Conservation (phyloP, 2,888 invertebrate species). For the Drosophila longiperda region DNA sequence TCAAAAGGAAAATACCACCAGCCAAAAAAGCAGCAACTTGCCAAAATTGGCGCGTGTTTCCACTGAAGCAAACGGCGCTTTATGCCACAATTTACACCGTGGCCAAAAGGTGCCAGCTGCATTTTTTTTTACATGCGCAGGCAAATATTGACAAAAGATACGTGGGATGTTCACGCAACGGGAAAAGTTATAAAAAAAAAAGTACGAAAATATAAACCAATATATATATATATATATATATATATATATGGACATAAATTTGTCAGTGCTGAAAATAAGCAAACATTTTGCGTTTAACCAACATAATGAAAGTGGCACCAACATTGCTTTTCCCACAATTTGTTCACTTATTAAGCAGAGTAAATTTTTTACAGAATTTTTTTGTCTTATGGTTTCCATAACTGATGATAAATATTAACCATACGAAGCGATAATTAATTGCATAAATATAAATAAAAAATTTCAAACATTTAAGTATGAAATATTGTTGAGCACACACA, state of each 20-base stretch:
- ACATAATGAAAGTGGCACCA: slow-evolving; percentile 27
- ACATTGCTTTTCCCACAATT: slow-evolving; percentile 17
- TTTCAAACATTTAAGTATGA: not conserved
- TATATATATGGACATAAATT: not conserved
- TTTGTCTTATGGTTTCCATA: not conserved
- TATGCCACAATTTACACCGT: slow-evolving; percentile 11
- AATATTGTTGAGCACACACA: not conserved
- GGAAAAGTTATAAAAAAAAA: not conserved
- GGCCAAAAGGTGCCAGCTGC: slow-evolving; percentile 26
- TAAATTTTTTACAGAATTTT: not conserved
- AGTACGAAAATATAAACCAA: not conserved
- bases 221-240: not conserved
- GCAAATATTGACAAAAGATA: slow-evolving; percentile 47
- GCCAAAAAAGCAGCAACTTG: slow-evolving; percentile 3
- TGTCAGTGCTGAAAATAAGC: not conserved
- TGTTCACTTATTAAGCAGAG: not conserved
- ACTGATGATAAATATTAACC: not conserved
- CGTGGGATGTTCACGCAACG: not conserved
- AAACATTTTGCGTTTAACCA: slow-evolving; percentile 20
- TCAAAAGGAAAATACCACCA: slow-evolving; percentile 23
- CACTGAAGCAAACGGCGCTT: slow-evolving; percentile 3
- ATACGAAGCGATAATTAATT: not conserved
- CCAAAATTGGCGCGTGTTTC: slow-evolving; percentile 27
- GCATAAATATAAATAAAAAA: not conserved
- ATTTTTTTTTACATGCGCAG: slow-evolving; percentile 30